Base-by-base conservation (phyloP, 1,140 invertebrate species). In the Colletes latitarsis region DNA sequence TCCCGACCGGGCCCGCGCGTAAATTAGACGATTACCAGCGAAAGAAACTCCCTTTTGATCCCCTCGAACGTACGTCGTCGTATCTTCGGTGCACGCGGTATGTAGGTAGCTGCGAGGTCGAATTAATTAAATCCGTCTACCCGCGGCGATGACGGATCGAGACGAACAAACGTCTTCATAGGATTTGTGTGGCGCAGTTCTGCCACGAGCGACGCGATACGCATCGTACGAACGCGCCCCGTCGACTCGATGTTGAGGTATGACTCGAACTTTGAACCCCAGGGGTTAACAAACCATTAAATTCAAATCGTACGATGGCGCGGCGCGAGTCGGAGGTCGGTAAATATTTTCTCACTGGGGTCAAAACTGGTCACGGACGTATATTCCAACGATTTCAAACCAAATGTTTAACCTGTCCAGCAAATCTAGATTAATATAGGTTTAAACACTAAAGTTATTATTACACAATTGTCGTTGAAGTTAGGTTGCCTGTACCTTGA, bases 51-150 rank as follows among this genome's bases (percentile, higher is more conserved):
- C 55, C 73, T 77, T 86, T 75, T 78, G 21, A 72, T 55, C 69
- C 72, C 68, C 79, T 41, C 68, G 74, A 84, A 64, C n/a, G 57
- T 41, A 72, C 71, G 41, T 53, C 43, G 60, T 53, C 73, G 46
- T 43, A 17, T 69, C 53, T 77, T 66, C 64, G 74, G 75, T 63
- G 52, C 55, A 62, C 69, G 66, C 68, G 30, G 62, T 73, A 58
- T 58, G 19, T 67, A 67, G 64, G 64, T 67, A 67, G 46, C 66
- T 58, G 12, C 82, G 84, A 84, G 82, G 84, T 86, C 82, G 82
- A 86, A 86, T 78, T 19, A 78, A 86, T 86, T 82, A 75, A 69
- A 86, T 84, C 74, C 62, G 82, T 82, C 74, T 74, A 62, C 52
- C 73, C 72, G 70, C 41, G 17, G 1, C 74, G 66, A 57, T 75